Conservation (phyloP, 2,888 invertebrate species). For the Argyra leucocephala region DNA sequence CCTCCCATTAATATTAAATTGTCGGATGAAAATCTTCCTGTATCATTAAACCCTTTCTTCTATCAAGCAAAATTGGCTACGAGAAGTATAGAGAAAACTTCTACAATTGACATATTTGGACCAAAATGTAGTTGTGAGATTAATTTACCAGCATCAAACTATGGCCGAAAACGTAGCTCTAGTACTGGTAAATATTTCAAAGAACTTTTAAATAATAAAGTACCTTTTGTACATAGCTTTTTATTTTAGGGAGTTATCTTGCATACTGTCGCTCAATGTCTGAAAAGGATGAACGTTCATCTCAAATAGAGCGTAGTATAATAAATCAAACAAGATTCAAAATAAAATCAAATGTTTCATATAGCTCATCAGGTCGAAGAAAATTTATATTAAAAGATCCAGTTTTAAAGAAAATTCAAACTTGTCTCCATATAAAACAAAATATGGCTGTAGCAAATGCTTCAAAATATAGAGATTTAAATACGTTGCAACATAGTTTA, state of each 20-base stretch:
- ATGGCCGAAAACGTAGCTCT: neutral
- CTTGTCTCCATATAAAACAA: conserved; percentile 25
- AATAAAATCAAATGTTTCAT: conserved; percentile 14
- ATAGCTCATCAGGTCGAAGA: conserved; percentile 11
- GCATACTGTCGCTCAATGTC: neutral
- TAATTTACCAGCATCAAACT: neutral
- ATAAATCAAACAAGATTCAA: conserved; percentile 23
- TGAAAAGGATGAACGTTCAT: neutral
- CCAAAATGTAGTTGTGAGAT: conserved; percentile 20
- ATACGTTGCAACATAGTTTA: neutral
- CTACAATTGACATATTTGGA: conserved; percentile 20
- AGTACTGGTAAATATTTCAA: neutral
- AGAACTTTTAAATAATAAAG: neutral
- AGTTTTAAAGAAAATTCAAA: conserved; percentile 25
- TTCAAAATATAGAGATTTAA: conserved; percentile 8
- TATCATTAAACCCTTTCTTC: conserved; percentile 24
- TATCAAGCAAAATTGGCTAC: conserved; percentile 20
- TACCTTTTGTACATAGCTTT: neutral
- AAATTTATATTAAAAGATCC: conserved; percentile 26
- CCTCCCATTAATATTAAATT: neutral
- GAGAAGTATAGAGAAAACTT: conserved; percentile 37
- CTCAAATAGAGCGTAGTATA: conserved; percentile 19
- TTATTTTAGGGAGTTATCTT: neutral
- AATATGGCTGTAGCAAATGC: conserved; percentile 12
- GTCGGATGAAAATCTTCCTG: conserved; percentile 20